These are phyloP conservation scores for Glyptemys insculpta DNA, from an alignment of 2,797 vertebrate genomes.

Conservation along the genomic window DNA sequence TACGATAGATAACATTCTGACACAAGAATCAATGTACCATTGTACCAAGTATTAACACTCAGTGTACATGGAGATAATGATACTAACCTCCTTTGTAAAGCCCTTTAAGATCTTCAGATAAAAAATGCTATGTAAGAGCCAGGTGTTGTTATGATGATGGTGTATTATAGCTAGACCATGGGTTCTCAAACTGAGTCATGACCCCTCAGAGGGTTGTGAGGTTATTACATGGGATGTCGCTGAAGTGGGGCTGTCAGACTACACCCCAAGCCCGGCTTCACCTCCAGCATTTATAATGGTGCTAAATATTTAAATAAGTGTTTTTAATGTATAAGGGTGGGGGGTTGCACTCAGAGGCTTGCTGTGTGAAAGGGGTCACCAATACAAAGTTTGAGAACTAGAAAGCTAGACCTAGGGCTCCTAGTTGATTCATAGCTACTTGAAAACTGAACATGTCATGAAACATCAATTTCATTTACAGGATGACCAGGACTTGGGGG, in stretches of 20 bases:
- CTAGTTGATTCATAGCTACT: background rate
- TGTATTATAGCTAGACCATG: background rate
- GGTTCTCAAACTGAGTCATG: too few relatives aligned
- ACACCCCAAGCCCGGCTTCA: too few relatives aligned
- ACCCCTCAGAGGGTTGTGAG: too few relatives aligned
- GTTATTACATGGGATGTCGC: too few relatives aligned
- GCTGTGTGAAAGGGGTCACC: too few relatives aligned
- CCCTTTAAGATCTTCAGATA: background rate
- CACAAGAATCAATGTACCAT: background rate
- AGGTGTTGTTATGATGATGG: background rate
- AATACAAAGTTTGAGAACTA: too few relatives aligned
- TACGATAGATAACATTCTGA: background rate
- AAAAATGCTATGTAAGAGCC: background rate
- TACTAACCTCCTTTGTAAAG: background rate
- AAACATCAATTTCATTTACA: background rate
- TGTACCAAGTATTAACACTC: background rate
- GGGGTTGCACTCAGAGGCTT: too few relatives aligned
- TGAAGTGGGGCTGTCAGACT: too few relatives aligned
- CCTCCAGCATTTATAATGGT: too few relatives aligned
- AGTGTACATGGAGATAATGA: background rate
- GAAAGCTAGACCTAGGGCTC: background rate
- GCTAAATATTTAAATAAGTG: too few relatives aligned
- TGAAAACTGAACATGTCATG: background rate
- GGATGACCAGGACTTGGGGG: background rate
- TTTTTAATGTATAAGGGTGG: too few relatives aligned